Evolutionary conservation across 2,797 vertebrate species (phyloP).

Genomic region (Heteromormyrus szaboi): DNA sequence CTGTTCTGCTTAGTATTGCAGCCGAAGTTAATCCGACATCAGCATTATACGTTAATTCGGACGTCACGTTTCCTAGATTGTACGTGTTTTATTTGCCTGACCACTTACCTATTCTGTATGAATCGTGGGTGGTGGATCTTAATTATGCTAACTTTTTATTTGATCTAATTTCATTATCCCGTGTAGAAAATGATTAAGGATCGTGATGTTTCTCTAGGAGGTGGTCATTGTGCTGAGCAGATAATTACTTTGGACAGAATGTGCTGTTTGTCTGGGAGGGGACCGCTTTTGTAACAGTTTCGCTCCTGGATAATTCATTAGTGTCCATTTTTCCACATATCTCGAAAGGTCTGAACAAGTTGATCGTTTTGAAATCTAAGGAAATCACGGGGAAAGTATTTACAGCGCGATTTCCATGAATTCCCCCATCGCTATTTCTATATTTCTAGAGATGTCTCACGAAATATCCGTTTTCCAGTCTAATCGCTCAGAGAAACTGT

Average conservation of each 20-base stretch:
- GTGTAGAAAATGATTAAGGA: neutral
- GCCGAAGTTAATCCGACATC: neutral
- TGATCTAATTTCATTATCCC: neutral
- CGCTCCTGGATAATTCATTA: neutral
- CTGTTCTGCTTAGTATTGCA: neutral
- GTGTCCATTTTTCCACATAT: neutral
- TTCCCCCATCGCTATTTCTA: neutral
- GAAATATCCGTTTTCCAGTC: neutral
- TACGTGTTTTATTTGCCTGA: neutral
- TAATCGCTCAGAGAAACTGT: neutral
- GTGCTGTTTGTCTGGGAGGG: neutral
- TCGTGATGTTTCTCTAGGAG: neutral
- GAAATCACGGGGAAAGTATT: neutral
- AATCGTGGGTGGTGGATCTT: neutral
- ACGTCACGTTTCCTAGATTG: neutral
- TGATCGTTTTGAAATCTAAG: neutral
- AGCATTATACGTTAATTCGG: neutral
- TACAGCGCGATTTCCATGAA: neutral
- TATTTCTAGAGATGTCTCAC: neutral
- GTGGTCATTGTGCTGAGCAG: neutral
- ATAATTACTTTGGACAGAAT: neutral
- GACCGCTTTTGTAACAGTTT: neutral
- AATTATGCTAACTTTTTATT: neutral
- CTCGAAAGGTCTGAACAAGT: neutral
- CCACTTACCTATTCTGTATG: neutral